phyloP scores from a whole-genome alignment of 1,140 invertebrate genomes.

The Pantala flavescens region DNA sequence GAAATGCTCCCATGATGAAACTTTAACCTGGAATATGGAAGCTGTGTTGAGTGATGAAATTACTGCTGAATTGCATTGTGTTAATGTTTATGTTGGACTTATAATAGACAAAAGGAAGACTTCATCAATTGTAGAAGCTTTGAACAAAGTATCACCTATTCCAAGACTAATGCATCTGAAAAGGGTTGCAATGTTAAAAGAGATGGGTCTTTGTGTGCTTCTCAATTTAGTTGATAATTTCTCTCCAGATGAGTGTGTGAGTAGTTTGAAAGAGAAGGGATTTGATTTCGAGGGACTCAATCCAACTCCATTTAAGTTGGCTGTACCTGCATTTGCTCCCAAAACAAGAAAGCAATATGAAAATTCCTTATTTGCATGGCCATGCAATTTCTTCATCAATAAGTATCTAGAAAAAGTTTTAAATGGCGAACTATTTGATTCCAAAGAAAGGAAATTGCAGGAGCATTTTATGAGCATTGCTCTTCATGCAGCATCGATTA shows the following conservation, averaged over 20 bases:
- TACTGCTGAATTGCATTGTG: slow-evolving; percentile 36
- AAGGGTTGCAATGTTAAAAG: slow-evolving; percentile 47
- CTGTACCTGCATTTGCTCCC: slow-evolving; percentile 50
- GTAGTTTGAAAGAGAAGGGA: slow-evolving; percentile 35
- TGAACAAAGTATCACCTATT: slow-evolving; percentile 46
- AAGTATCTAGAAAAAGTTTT: slow-evolving; percentile 53
- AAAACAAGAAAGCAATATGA: slow-evolving; percentile 57
- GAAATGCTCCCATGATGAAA: not conserved
- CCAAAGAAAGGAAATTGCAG: slow-evolving; percentile 45
- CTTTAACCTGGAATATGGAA: not conserved
- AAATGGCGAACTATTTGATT: slow-evolving; percentile 50
- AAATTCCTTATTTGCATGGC: slow-evolving; percentile 55
- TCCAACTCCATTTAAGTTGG: slow-evolving; percentile 40
- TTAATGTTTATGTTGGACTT: slow-evolving; percentile 46
- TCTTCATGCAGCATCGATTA: slow-evolving; percentile 39
- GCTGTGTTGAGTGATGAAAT: slow-evolving; percentile 29
- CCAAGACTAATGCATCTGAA: slow-evolving; percentile 59
- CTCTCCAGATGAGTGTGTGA: slow-evolving; percentile 21
- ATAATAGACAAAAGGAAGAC: slow-evolving; percentile 49
- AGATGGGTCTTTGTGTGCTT: slow-evolving; percentile 46
- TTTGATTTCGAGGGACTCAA: slow-evolving; percentile 40
- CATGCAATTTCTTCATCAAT: slow-evolving; percentile 75
- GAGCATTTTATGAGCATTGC: slow-evolving; percentile 49
- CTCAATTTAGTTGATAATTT: slow-evolving; percentile 16
- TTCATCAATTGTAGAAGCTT: slow-evolving; percentile 46